phyloP scores from a whole-genome alignment of 2,888 invertebrate species.

The Campaea margaritaria region DNA sequence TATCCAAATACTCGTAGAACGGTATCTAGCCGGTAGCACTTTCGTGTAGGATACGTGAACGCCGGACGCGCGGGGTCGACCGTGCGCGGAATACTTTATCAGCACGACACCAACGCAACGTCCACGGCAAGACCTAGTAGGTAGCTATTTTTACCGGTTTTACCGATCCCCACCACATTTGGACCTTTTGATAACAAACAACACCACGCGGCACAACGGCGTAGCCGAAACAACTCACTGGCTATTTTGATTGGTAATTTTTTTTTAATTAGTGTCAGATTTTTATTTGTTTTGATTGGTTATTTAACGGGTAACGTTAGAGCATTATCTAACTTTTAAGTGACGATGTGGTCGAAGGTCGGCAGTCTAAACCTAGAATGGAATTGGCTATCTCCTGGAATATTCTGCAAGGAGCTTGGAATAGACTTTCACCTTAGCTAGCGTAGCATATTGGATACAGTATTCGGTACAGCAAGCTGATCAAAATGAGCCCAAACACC shows the following conservation, averaged over 20 bases:
- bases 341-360: no score
- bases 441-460: no score
- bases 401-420: no score
- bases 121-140: constrained; percentile 32
- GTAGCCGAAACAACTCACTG: background rate
- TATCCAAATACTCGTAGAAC: constrained; percentile 38
- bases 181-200: constrained; percentile 31
- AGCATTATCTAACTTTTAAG: no score
- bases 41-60: constrained; percentile 43
- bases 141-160: constrained; percentile 39
- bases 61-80: constrained; percentile 47
- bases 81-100: constrained; percentile 58
- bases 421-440: no score
- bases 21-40: constrained; percentile 46
- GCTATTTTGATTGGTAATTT: constrained; percentile 1
- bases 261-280: no score
- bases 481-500: no score
- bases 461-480: no score
- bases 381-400: no score
- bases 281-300: no score
- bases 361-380: no score
- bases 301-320: no score
- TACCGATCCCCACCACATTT: constrained; percentile 29
- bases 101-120: constrained; percentile 36
- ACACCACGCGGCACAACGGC: constrained; percentile 2